Percentiles rank a stretch among this genome's conserved stretches.
phyloP scores from a whole-genome alignment of 2,113 vertebrate species.

The Xiphophorus hellerii region DNA sequence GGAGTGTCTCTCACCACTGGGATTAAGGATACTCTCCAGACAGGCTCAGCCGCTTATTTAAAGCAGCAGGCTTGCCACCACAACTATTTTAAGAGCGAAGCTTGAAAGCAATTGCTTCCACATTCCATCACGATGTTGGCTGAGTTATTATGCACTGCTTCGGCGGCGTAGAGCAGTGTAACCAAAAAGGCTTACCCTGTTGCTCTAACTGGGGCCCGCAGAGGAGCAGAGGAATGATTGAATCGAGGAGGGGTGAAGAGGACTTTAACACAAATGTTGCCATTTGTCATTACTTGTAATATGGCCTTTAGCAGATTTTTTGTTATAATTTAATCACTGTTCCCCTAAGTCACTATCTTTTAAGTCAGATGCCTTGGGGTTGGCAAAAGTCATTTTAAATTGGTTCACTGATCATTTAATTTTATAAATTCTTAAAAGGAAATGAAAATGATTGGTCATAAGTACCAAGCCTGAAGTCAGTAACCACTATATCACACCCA shows the following conservation, averaged over 20 bases:
- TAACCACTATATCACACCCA: conserved; percentile 45
- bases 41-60: conserved; percentile 80
- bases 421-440: conserved; percentile 55
- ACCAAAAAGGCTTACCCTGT: conserved; percentile 69
- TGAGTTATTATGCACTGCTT: conserved; percentile 77
- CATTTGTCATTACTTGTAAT: conserved; percentile 58
- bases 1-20: conserved; percentile 75
- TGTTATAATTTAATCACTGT: conserved; percentile 53
- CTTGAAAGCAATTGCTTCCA: conserved; percentile 77
- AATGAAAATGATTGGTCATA: conserved; percentile 57
- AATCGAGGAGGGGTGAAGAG: conserved; percentile 19
- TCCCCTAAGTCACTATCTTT: conserved; percentile 54
- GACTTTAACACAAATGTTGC: conserved; percentile 54
- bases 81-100: conserved; percentile 79
- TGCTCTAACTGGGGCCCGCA: conserved; percentile 52
- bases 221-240: conserved; percentile 47
- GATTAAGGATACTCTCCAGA: conserved; percentile 80
- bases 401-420: conserved; percentile 67
- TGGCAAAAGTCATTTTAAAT: conserved; percentile 40
- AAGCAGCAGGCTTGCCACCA: conserved; percentile 79
- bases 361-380: conserved; percentile 51
- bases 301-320: conserved; percentile 42
- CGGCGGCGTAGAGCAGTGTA: conserved; percentile 56
- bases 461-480: conserved; percentile 44
- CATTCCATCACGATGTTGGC: conserved; percentile 64